Conservation (phyloP, 2,113 vertebrate genomes). For the Prunella himalayana region DNA sequence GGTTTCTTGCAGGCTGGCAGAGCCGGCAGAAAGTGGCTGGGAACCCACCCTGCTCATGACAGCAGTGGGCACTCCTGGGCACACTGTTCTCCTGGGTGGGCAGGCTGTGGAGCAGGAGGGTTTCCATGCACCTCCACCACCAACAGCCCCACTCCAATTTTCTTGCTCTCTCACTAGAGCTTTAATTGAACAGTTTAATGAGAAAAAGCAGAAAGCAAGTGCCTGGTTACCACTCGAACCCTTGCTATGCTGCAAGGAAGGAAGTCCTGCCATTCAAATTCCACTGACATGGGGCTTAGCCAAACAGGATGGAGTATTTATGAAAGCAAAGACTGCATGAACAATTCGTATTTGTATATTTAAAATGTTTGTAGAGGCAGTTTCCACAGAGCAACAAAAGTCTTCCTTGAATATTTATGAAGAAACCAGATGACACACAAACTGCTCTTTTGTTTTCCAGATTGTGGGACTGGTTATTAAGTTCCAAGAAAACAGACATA, state of each 20-base stretch:
- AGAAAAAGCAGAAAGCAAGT: background rate
- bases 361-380: background rate
- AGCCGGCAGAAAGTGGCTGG: background rate
- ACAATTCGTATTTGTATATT: background rate
- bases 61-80: background rate
- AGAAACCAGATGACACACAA: background rate
- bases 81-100: fast-evolving
- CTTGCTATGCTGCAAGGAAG: background rate
- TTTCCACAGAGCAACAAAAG: background rate
- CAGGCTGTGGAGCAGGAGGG: background rate
- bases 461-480: background rate
- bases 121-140: background rate
- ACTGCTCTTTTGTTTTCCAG: background rate
- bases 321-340: background rate
- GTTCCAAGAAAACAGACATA: background rate
- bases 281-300: background rate
- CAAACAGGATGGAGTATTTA: background rate
- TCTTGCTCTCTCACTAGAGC: background rate
- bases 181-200: background rate
- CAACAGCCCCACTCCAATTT: background rate
- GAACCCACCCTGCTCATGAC: background rate
- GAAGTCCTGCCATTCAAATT: background rate
- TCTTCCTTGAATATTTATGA: background rate
- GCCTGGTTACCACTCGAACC: background rate
- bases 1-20: background rate